Conservation (phyloP, 2,797 vertebrate species). For the Epinephelus malabaricus region DNA sequence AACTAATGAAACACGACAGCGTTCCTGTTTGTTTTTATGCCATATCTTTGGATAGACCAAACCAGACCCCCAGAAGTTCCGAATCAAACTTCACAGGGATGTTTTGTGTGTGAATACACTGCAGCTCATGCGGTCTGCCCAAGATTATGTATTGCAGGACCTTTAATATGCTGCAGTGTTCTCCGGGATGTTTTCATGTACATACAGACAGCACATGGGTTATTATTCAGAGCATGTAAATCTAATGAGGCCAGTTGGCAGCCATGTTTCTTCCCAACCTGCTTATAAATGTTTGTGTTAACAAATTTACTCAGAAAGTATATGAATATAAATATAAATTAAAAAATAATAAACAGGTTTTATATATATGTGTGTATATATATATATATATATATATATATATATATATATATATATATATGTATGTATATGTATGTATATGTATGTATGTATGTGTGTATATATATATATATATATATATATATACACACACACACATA, state of each 20-base stretch:
- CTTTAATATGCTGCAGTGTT: conserved; percentile 25
- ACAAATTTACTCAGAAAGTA: conserved; percentile 49
- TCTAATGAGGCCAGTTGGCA: conserved; percentile 30
- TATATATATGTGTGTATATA: conserved; percentile 44
- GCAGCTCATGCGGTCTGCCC: conserved; percentile 4
- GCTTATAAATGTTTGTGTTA: conserved; percentile 60
- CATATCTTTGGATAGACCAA: conserved; percentile 64
- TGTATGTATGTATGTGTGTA: conserved; percentile 39
- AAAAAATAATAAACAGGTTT: too few species aligned
- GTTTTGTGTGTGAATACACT: background rate
- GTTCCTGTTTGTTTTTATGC: conserved; percentile 39
- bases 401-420: background rate
- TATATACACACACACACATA: conserved; percentile 37
- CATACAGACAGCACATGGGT: conserved; percentile 31
- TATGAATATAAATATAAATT: conserved; percentile 46
- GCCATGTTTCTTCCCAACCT: conserved; percentile 48
- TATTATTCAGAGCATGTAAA: conserved; percentile 47
- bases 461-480: conserved; percentile 21
- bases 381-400: background rate
- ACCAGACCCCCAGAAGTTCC: conserved; percentile 25
- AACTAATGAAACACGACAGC: background rate
- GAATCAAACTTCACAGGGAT: conserved; percentile 33
- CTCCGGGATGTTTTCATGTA: conserved; percentile 55
- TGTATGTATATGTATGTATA: conserved; percentile 36
- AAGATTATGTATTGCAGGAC: background rate